Evolutionary conservation across 1,140 invertebrate species (phyloP).

Genomic region (Anastrepha ludens): DNA sequence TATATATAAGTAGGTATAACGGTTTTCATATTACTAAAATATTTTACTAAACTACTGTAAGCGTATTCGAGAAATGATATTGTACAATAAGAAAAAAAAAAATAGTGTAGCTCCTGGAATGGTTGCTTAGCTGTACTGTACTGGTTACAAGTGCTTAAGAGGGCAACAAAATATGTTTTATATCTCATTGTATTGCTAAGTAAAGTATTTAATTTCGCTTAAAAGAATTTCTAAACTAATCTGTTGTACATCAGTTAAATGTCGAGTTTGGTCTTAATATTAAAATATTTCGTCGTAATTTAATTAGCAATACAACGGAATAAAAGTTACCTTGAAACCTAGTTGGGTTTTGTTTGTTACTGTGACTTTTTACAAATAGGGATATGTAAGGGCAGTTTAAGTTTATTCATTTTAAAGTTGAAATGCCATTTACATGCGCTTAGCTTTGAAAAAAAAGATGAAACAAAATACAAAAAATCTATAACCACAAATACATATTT

Average conservation of each 20-base stretch:
- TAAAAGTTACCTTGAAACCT: conserved; percentile 2
- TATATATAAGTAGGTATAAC: not conserved
- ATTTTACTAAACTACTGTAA: conserved; percentile 46
- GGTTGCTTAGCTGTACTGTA: not conserved
- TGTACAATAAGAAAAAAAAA: not conserved
- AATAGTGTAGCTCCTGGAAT: conserved; percentile 33
- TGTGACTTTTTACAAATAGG: conserved; percentile 5
- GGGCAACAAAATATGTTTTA: not conserved
- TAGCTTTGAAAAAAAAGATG: not conserved
- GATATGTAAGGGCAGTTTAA: conserved; percentile 26
- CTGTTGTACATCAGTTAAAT: not conserved
- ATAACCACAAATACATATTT: too few relatives aligned
- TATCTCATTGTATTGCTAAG: not conserved
- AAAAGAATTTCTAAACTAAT: not conserved
- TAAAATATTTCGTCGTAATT: not conserved
- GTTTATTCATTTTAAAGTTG: not conserved
- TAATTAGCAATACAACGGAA: not conserved
- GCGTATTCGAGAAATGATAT: conserved; percentile 8
- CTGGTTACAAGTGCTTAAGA: not conserved
- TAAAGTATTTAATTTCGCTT: not conserved
- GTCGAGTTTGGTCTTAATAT: not conserved
- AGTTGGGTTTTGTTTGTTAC: conserved; percentile 22
- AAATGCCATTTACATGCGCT: not conserved
- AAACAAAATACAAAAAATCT: too few relatives aligned
- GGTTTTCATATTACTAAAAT: not conserved